Conservation (phyloP, 1,140 invertebrate species). For the Drosophila melanica region DNA sequence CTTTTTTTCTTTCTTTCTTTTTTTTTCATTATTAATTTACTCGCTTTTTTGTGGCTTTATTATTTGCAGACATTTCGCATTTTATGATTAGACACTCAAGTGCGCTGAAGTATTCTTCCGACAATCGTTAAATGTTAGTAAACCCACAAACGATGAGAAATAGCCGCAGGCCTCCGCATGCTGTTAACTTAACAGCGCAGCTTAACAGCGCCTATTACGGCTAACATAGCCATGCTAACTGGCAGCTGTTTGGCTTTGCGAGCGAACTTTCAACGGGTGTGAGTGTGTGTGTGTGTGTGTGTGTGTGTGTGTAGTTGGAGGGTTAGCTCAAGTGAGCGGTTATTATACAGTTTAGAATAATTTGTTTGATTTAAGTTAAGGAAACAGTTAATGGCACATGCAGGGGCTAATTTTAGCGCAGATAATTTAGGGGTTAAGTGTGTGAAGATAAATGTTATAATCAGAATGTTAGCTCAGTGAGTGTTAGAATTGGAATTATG, state of each 20-base stretch:
- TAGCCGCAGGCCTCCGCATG: slow-evolving; percentile 34
- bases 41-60: slow-evolving; percentile 64
- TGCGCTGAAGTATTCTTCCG: slow-evolving; percentile 75
- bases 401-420: slow-evolving; percentile 14
- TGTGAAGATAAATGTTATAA: slow-evolving; percentile 11
- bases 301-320: slow-evolving; percentile 23
- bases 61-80: slow-evolving; percentile 71
- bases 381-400: slow-evolving; percentile 44
- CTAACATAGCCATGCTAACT: slow-evolving; percentile 23
- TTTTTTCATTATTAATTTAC: slow-evolving; percentile 54
- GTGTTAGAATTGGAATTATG: background rate
- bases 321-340: slow-evolving; percentile 23
- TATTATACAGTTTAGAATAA: slow-evolving; percentile 63
- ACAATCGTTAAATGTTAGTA: slow-evolving; percentile 64
- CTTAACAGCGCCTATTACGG: slow-evolving; percentile 30
- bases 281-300: slow-evolving; percentile 41
- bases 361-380: slow-evolving; percentile 48
- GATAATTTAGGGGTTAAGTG: slow-evolving; percentile 1
- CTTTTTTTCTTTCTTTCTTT: slow-evolving; percentile 8
- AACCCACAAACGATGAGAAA: slow-evolving; percentile 44
- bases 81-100: slow-evolving; percentile 75
- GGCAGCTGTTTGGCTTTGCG: background rate
- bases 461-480: slow-evolving; percentile 4
- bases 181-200: slow-evolving; percentile 27
- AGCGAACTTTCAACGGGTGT: slow-evolving; percentile 19